Evolutionary conservation across 2,113 vertebrate species (phyloP).

Genomic region (Apodemus sylvaticus): DNA sequence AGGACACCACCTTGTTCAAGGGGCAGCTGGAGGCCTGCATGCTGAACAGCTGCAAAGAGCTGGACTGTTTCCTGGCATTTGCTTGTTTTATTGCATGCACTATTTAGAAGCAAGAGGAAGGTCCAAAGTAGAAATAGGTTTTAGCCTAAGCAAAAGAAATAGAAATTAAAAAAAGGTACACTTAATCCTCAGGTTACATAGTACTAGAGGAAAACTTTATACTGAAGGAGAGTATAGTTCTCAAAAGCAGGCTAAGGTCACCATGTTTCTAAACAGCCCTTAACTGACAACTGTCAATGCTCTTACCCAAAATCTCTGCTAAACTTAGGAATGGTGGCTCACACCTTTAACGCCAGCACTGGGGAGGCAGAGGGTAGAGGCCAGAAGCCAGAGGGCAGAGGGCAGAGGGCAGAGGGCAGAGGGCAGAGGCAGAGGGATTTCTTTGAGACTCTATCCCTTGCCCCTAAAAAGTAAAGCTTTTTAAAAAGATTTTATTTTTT

Average conservation of each 20-base stretch:
- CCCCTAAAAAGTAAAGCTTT: background rate
- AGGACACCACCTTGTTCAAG: background rate
- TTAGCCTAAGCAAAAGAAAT: slow-evolving; percentile 14
- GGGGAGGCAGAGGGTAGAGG: background rate
- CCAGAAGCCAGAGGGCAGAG: background rate
- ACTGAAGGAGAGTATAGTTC: background rate
- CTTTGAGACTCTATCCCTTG: background rate
- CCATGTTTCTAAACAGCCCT: background rate
- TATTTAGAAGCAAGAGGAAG: slow-evolving; percentile 46
- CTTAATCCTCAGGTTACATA: background rate
- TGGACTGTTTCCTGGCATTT: slow-evolving; percentile 35
- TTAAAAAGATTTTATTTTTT: background rate
- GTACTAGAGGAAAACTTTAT: background rate
- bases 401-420: no score
- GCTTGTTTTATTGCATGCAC: background rate
- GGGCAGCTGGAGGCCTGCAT: background rate
- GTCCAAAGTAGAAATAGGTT: slow-evolving; percentile 57
- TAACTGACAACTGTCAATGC: background rate
- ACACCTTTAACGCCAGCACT: background rate
- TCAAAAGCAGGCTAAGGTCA: slow-evolving; percentile 4
- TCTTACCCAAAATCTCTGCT: slow-evolving; percentile 9
- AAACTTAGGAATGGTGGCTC: background rate
- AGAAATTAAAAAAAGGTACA: background rate
- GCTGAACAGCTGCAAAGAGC: background rate
- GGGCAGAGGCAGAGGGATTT: background rate